Percentiles rank a stretch among this genome's conserved stretches.
phyloP scores from a whole-genome alignment of 2,888 invertebrate genomes.

The Keiferia lycopersicella region DNA sequence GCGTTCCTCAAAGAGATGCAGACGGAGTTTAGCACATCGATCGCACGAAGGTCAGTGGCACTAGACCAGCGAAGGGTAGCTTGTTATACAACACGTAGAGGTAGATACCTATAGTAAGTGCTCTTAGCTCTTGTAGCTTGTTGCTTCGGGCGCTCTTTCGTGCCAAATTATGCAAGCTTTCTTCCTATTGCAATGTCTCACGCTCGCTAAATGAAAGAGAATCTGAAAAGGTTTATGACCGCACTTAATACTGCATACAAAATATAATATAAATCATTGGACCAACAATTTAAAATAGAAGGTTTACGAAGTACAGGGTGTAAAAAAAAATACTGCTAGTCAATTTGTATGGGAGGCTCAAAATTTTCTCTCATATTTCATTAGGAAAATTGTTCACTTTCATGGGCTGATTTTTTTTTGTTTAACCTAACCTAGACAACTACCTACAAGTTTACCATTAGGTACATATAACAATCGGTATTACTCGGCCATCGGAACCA shows the following conservation, averaged over 20 bases:
- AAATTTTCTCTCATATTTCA: too few relatives aligned
- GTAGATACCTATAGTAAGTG: neutral
- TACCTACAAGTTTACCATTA: too few relatives aligned
- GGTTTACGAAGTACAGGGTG: too few relatives aligned
- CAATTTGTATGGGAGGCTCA: too few relatives aligned
- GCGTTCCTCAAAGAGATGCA: neutral
- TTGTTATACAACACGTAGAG: slow-evolving; percentile 2
- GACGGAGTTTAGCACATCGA: slow-evolving; percentile 20
- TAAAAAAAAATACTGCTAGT: too few relatives aligned
- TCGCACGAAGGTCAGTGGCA: slow-evolving; percentile 30
- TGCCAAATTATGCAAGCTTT: slow-evolving; percentile 18
- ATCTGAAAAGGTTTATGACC: neutral
- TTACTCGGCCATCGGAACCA: neutral
- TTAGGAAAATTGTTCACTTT: too few relatives aligned
- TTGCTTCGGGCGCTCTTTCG: slow-evolving; percentile 11
- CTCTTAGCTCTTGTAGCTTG: slow-evolving; percentile 4
- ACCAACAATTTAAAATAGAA: too few relatives aligned
- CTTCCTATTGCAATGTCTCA: neutral
- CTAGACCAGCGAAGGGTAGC: slow-evolving; percentile 16
- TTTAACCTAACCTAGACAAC: too few relatives aligned
- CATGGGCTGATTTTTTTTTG: too few relatives aligned
- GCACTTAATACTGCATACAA: too few relatives aligned
- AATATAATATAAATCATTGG: too few relatives aligned
- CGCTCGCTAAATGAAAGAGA: slow-evolving; percentile 1
- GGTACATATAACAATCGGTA: too few relatives aligned